Evolutionary conservation across 1,140 invertebrate species (phyloP).

Genomic region (Drosophila novamexicana): DNA sequence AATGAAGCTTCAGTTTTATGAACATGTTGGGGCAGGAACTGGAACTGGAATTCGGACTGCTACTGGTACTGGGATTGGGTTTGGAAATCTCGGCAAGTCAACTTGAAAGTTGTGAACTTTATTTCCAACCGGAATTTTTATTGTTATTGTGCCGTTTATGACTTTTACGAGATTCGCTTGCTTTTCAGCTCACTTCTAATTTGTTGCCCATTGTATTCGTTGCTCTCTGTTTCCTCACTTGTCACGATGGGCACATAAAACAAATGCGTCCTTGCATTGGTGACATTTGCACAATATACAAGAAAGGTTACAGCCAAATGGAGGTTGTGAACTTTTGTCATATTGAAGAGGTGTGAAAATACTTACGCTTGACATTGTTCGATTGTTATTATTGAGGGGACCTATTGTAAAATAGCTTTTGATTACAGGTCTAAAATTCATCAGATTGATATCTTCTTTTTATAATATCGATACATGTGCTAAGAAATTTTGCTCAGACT

Average conservation of each 20-base stretch:
- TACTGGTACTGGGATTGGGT: constrained; percentile 14
- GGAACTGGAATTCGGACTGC: constrained; percentile 1
- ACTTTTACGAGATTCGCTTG: constrained; percentile 66
- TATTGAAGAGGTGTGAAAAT: constrained; percentile 14
- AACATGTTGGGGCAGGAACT: constrained; percentile 48
- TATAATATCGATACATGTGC: no score
- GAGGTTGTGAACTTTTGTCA: constrained; percentile 2
- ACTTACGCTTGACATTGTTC: background rate
- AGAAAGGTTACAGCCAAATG: constrained; percentile 16
- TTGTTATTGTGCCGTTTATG: constrained; percentile 78
- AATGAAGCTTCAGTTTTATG: constrained; percentile 60
- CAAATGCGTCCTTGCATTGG: constrained; percentile 23
- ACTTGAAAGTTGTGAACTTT: constrained; percentile 70
- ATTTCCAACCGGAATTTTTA: constrained; percentile 81
- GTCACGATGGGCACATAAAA: constrained; percentile 38
- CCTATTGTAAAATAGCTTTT: no score
- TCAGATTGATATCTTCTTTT: no score
- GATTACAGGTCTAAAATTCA: no score
- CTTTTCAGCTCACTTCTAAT: constrained; percentile 58
- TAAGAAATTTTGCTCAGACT: no score
- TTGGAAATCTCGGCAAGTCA: constrained; percentile 52
- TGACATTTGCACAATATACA: constrained; percentile 21
- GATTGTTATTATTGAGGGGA: background rate
- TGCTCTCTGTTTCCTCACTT: constrained; percentile 18
- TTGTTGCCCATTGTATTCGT: constrained; percentile 57